phyloP scores from a whole-genome alignment of 2,113 vertebrate species.

The Zeus faber region DNA sequence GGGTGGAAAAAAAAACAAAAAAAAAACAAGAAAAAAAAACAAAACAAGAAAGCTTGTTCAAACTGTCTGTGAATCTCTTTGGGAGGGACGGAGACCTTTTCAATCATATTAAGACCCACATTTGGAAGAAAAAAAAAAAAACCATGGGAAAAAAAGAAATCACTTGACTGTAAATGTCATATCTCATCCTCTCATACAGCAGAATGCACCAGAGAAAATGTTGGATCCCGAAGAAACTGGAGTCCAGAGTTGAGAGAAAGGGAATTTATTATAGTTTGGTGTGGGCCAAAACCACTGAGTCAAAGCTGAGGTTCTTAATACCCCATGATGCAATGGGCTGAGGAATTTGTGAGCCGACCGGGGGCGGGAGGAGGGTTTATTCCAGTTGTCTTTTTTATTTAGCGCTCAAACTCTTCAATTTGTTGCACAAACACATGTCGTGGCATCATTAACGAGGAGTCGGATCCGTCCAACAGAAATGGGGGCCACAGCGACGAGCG shows the following conservation, averaged over 20 bases:
- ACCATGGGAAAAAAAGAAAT: slow-evolving; percentile 28
- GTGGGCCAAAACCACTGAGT: slow-evolving; percentile 40
- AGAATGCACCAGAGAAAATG: slow-evolving; percentile 40
- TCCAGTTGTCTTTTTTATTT: slow-evolving; percentile 30
- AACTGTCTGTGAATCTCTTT: slow-evolving; percentile 60
- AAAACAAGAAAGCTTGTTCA: slow-evolving; percentile 36
- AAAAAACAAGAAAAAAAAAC: slow-evolving; percentile 23
- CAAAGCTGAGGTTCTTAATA: slow-evolving; percentile 35
- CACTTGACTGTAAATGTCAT: slow-evolving; percentile 21
- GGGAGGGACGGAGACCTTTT: slow-evolving; percentile 46
- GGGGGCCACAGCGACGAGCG: slow-evolving; percentile 26
- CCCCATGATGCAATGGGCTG: slow-evolving; percentile 37
- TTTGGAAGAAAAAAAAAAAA: slow-evolving; percentile 42
- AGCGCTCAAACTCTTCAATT: slow-evolving; percentile 32
- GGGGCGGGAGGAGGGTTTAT: background rate
- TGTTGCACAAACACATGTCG: slow-evolving; percentile 33
- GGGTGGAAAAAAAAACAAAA: slow-evolving; percentile 39
- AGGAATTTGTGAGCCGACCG: too few relatives aligned
- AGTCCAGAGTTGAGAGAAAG: slow-evolving; percentile 16
- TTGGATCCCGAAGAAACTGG: slow-evolving; percentile 22
- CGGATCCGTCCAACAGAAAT: slow-evolving; percentile 34
- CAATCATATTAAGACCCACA: slow-evolving; percentile 57
- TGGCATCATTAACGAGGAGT: slow-evolving; percentile 43
- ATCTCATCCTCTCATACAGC: slow-evolving; percentile 24
- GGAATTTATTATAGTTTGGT: slow-evolving; percentile 26